Conservation (phyloP, 2,888 invertebrate species). For the Stenoptilia bipunctidactyla region DNA sequence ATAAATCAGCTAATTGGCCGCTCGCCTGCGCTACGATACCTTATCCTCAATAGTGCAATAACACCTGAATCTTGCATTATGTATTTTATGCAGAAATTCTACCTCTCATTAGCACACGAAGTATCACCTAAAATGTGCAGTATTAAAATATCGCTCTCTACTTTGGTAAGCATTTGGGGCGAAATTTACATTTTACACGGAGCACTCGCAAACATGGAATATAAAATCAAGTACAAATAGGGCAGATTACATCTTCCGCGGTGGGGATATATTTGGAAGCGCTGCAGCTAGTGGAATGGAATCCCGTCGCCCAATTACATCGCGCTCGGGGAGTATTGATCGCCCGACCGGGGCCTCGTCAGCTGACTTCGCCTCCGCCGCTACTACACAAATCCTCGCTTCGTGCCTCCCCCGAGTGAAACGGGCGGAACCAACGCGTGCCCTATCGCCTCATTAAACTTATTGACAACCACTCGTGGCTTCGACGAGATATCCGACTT, state of each 20-base stretch:
- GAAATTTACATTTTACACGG: constrained; percentile 1
- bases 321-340: not conserved
- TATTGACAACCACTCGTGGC: not conserved
- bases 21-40: constrained; percentile 20
- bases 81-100: not conserved
- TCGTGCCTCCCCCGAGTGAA: not conserved
- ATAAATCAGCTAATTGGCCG: constrained; percentile 36
- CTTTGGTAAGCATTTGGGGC: not conserved
- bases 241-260: not conserved
- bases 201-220: not conserved
- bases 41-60: too few species aligned
- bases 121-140: not conserved
- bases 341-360: not conserved
- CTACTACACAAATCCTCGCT: not conserved
- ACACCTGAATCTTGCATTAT: not conserved
- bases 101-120: not conserved
- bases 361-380: not conserved
- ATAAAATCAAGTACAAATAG: too few species aligned
- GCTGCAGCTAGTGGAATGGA: not conserved
- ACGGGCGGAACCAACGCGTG: not conserved
- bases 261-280: not conserved
- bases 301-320: not conserved
- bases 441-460: constrained; percentile 1
- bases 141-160: not conserved
- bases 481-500: not conserved